These are phyloP conservation scores for Eilema sororculum DNA, from an alignment of 2,888 invertebrate genomes.

Conservation along the genomic window DNA sequence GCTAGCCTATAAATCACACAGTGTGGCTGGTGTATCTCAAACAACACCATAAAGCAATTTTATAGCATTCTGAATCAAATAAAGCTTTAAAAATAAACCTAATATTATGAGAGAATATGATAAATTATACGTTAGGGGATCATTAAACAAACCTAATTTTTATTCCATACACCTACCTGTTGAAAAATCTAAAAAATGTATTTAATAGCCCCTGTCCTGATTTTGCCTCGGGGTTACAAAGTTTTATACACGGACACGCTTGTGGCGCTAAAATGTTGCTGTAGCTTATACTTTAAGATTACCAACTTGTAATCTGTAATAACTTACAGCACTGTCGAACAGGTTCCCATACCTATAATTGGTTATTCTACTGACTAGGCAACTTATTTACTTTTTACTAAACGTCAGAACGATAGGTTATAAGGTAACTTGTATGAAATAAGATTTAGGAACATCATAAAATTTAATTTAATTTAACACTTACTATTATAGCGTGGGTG, in stretches of 20 bases:
- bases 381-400: too few relatives aligned
- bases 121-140: slow-evolving; percentile 61
- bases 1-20: slow-evolving; percentile 15
- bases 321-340: too few relatives aligned
- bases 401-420: not conserved
- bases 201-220: slow-evolving; percentile 61
- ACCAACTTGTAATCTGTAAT: too few relatives aligned
- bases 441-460: too few relatives aligned
- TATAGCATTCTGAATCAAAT: slow-evolving; percentile 29
- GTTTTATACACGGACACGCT: slow-evolving; percentile 23
- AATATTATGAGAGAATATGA: slow-evolving; percentile 60
- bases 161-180: slow-evolving; percentile 55
- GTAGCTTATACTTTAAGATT: not conserved
- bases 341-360: not conserved
- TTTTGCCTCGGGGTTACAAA: slow-evolving; percentile 58
- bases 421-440: too few relatives aligned
- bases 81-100: slow-evolving; percentile 48
- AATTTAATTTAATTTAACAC: too few relatives aligned
- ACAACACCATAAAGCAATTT: slow-evolving; percentile 17
- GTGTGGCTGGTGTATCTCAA: slow-evolving; percentile 14
- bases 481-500: too few relatives aligned
- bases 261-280: slow-evolving; percentile 58
- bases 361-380: too few relatives aligned
- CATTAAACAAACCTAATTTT: slow-evolving; percentile 64
- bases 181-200: slow-evolving; percentile 63